Evolutionary conservation across 2,113 vertebrate species (phyloP), one percentile per base, ranked within the genome.

Genomic region (Patagioenas fasciata): DNA sequence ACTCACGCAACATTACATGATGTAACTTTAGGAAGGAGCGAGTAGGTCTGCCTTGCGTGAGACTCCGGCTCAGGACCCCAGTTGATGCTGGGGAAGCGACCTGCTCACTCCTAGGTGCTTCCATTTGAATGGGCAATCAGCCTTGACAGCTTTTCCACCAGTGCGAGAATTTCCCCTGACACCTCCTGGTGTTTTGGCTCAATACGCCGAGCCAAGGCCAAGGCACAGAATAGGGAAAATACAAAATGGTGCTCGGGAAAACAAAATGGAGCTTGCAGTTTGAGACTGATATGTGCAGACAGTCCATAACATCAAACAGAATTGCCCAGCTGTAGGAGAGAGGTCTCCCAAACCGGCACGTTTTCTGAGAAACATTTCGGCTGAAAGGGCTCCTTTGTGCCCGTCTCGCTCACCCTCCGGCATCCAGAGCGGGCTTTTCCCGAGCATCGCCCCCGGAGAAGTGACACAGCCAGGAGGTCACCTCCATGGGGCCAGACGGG

Each of bases 111-210:
- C 54, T 87, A 93, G 94, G 91, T 92, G 93, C 96, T 96, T 93
- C 93, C 93, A 88, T 96, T 4, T 38, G 78, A 96, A 66, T 0
- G 7, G 89, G 84, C 93, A 93, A 96, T 96, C 84, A 58, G 80
- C 44, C 77, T 79, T 96, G 93, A 94, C 94, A 94, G 95, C 85
- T 82, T 23, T 69, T 93, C 87, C 87, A 92, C 79, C 86, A 69
- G 73, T 32, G 87, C 0, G 2, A 89, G 91, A 91, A 93, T 96
- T 93, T 65, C 84, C 87, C 74, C 91, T 93, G 89, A 91, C 94
- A 91, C 91, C 96, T 97, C 95, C 96, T 79, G 91, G 96, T 94
- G 96, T 91, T 96, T 95, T 94, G 94, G 96, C 96, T 97, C 94
- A 94, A 94, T 92, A 57, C 6, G 0, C 38, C 3, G n/a, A 96